These are phyloP conservation scores for Eretmochelys imbricata DNA, from an alignment of 2,113 vertebrate genomes.

Conservation along the genomic window DNA sequence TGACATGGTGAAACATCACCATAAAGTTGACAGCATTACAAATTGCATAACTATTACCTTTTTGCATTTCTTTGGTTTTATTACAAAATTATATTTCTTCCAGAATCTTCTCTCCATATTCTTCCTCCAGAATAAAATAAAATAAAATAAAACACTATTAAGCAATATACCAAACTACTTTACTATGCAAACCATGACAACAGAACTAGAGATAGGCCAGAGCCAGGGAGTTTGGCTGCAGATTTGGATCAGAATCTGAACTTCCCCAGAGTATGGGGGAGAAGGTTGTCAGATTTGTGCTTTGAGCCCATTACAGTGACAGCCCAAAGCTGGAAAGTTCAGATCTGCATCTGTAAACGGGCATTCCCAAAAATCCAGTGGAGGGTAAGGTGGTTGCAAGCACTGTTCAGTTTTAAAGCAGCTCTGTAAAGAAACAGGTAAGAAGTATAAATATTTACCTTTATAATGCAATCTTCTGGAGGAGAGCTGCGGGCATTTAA, in stretches of 20 bases:
- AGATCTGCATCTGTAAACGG: not conserved
- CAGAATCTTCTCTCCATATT: not conserved
- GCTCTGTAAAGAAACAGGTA: not conserved
- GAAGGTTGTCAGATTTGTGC: not conserved
- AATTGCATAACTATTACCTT: not conserved
- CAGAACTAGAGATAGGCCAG: not conserved
- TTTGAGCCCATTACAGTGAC: not conserved
- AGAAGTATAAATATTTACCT: not conserved
- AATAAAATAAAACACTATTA: not conserved
- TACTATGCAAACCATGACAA: not conserved
- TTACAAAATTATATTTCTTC: not conserved
- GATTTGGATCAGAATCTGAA: not conserved
- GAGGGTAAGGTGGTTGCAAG: not conserved
- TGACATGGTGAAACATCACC: not conserved
- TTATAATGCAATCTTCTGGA: not conserved
- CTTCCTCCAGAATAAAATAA: not conserved
- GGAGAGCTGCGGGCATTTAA: not conserved
- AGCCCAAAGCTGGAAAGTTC: not conserved
- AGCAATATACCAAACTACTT: not conserved
- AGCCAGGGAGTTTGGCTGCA: not conserved
- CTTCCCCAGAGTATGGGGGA: rapidly evolving
- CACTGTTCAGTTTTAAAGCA: not conserved
- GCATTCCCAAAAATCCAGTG: not conserved
- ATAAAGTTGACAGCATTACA: not conserved
- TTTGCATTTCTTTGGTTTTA: not conserved